Conservation (phyloP, 2,797 vertebrate species). For the Potorous gilbertii region DNA sequence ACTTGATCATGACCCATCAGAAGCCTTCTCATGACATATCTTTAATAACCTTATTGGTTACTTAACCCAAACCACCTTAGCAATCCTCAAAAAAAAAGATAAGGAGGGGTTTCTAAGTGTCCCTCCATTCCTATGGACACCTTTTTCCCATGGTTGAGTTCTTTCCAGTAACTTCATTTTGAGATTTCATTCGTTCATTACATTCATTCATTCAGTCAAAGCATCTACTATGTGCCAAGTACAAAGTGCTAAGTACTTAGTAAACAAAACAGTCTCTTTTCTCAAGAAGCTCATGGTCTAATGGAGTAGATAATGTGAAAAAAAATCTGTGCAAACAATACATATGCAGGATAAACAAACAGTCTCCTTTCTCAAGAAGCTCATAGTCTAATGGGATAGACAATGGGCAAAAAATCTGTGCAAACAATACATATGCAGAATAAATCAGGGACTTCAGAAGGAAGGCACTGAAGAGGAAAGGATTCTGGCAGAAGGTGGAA, state of each 20-base stretch:
- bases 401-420: background rate
- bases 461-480: background rate
- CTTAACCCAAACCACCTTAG: background rate
- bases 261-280: background rate
- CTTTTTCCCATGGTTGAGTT: background rate
- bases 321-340: background rate
- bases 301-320: background rate
- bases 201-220: background rate
- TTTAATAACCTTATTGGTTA: background rate
- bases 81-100: background rate
- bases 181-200: background rate
- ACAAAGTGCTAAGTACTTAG: background rate
- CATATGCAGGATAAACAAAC: background rate
- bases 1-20: background rate
- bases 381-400: background rate
- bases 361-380: background rate
- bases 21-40: background rate
- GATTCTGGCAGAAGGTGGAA: background rate
- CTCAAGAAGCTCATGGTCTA: background rate
- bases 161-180: background rate
- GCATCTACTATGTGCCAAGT: background rate
- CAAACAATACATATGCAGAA: background rate
- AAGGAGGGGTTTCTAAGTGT: background rate
- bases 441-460: background rate
- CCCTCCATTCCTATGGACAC: background rate